Conservation (phyloP, 1,140 invertebrate genomes). For the Bombus consobrinus region DNA sequence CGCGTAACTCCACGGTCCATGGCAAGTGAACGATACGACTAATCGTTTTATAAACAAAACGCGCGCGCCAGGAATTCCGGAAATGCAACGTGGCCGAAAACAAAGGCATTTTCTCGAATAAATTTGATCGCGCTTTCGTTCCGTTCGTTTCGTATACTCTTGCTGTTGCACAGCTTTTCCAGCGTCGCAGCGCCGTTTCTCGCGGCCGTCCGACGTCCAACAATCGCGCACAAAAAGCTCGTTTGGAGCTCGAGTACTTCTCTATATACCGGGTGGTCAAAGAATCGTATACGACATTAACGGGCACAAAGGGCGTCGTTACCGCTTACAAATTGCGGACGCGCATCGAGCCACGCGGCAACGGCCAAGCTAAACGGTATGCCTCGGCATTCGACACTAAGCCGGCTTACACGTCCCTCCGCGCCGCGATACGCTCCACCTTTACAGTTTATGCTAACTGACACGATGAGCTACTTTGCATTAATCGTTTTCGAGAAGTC, state of each 20-base stretch:
- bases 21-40: background rate
- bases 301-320: constrained; percentile 50
- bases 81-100: background rate
- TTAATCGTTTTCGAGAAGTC: constrained; percentile 64
- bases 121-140: constrained; percentile 13
- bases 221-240: constrained; percentile 35
- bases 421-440: constrained; percentile 52
- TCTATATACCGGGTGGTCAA: constrained; percentile 29
- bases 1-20: background rate
- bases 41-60: constrained; percentile 23
- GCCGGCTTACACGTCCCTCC: constrained; percentile 57
- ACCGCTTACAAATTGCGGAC: constrained; percentile 60
- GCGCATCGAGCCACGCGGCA: constrained; percentile 30
- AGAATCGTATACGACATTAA: constrained; percentile 60
- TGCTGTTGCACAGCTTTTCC: background rate
- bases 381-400: constrained; percentile 58
- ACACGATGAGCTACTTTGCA: constrained; percentile 66
- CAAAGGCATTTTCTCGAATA: constrained; percentile 6
- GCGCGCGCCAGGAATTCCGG: background rate
- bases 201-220: background rate
- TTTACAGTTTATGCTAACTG: constrained; percentile 61
- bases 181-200: background rate
- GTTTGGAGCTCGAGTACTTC: constrained; percentile 11
- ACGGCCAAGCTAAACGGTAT: constrained; percentile 36
- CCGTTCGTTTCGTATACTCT: background rate